Evolutionary conservation across 2,888 invertebrate genomes (phyloP).

Genomic region (Synanthedon vespiformis): DNA sequence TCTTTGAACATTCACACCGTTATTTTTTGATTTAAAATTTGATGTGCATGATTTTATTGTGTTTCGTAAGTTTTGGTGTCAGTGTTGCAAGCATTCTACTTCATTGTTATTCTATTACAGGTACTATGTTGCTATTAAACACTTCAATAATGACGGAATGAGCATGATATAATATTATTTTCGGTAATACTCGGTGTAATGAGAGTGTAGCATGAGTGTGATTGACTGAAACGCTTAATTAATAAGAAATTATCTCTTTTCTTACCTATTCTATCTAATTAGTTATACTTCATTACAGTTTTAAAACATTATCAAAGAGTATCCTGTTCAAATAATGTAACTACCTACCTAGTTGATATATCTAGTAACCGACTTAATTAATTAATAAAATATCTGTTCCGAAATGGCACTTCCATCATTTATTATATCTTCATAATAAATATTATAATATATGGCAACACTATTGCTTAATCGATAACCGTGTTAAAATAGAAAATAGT

Average conservation of each 20-base stretch:
- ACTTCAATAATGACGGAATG: constrained; percentile 30
- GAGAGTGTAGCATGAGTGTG: constrained; percentile 35
- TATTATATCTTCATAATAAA: too few relatives aligned
- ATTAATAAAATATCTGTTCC: too few relatives aligned
- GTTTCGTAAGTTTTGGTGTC: constrained; percentile 25
- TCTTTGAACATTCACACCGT: too few relatives aligned
- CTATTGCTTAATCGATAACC: constrained; percentile 14
- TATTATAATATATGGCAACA: constrained; percentile 7
- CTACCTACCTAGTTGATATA: too few relatives aligned
- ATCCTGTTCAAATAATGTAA: constrained; percentile 26
- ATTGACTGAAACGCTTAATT: constrained; percentile 29
- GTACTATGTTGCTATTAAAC: constrained; percentile 30
- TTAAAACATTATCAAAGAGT: constrained; percentile 28
- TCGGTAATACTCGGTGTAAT: constrained; percentile 15
- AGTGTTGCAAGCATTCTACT: constrained; percentile 61
- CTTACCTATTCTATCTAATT: not conserved
- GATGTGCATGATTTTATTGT: constrained; percentile 29
- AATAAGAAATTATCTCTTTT: constrained; percentile 6
- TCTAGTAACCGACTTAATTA: too few relatives aligned
- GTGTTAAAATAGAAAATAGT: not conserved
- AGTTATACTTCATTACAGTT: not conserved
- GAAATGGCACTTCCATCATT: too few relatives aligned
- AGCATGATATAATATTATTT: constrained; percentile 3
- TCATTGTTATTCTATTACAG: constrained; percentile 33
- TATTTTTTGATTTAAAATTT: constrained; percentile 11